Evolutionary conservation across 2,113 vertebrate species (phyloP).

Genomic region (Rousettus leschenaultii): DNA sequence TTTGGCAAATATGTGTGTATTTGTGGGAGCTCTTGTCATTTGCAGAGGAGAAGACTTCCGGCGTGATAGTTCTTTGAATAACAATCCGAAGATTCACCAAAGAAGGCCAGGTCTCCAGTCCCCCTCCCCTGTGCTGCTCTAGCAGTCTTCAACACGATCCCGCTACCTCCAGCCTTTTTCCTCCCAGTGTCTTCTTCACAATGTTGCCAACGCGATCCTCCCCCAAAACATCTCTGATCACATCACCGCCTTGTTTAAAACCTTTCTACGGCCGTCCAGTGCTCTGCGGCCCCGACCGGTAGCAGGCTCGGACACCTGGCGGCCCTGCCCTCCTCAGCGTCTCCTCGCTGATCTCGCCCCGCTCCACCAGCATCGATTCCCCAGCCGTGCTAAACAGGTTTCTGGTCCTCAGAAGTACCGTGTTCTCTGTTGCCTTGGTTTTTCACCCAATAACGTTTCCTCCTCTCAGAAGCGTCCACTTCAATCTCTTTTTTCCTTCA

Average conservation of each 20-base stretch:
- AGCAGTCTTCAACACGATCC: too few relatives aligned
- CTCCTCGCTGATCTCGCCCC: background rate
- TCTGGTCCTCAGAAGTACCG: background rate
- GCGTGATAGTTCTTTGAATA: background rate
- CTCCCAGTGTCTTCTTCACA: background rate
- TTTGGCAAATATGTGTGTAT: background rate
- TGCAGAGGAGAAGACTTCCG: background rate
- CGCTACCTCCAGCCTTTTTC: background rate
- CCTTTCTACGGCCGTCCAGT: background rate
- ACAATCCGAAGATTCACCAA: background rate
- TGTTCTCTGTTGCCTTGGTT: background rate
- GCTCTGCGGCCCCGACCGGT: background rate
- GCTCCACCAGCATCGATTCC: too few relatives aligned
- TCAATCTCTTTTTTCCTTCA: background rate
- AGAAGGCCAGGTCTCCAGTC: background rate
- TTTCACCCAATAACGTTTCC: background rate
- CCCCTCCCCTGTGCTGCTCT: background rate
- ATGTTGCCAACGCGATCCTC: background rate
- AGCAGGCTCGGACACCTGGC: background rate
- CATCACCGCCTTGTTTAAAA: background rate
- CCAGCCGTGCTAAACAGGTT: background rate
- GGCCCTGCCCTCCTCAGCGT: too few relatives aligned
- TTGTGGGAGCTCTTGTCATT: background rate
- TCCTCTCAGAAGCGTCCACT: background rate
- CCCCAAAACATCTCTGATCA: background rate